A percentile compares a stretch with the other conserved stretches of the same genome.
Conservation (phyloP, 2,797 vertebrate genomes). For the Scomberomorus guttatus region DNA sequence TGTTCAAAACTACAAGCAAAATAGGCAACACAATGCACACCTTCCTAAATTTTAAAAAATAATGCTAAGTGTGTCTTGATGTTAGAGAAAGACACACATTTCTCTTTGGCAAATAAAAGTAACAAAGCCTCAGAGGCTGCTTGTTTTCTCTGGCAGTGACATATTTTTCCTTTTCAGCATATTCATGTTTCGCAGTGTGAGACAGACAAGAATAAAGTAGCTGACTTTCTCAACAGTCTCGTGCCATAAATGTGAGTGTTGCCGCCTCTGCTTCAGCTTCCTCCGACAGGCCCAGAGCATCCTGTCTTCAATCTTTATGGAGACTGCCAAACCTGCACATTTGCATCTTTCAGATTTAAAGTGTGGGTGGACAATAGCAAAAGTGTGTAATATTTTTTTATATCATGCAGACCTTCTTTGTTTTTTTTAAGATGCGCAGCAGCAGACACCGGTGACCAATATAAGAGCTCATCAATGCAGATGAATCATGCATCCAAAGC, state of each 20-base stretch:
- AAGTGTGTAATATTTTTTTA: conserved; percentile 36
- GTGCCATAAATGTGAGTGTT: conserved; percentile 29
- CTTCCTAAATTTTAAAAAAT: background rate
- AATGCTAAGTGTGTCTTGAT: background rate
- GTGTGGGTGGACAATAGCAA: conserved; percentile 50
- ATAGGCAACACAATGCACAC: background rate
- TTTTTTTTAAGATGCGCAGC: conserved; percentile 24
- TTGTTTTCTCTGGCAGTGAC: conserved; percentile 5
- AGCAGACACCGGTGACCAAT: conserved; percentile 52
- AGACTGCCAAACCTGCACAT: conserved; percentile 43
- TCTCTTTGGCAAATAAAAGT: conserved; percentile 12
- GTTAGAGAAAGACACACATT: conserved; percentile 11
- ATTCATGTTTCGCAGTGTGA: conserved; percentile 34
- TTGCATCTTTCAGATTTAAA: conserved; percentile 40
- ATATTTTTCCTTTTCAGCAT: conserved; percentile 8
- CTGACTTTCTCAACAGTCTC: conserved; percentile 22
- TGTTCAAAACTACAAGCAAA: conserved; percentile 1
- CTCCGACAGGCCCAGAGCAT: conserved; percentile 25
- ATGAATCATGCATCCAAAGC: conserved; percentile 74
- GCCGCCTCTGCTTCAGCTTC: conserved; percentile 42
- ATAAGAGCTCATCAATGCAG: conserved; percentile 46
- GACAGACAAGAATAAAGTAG: conserved; percentile 29
- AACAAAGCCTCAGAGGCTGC: background rate
- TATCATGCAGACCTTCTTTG: background rate
- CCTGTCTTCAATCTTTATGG: background rate